phyloP scores from a whole-genome alignment of 1,140 invertebrate genomes.

The Littorina saxatilis region DNA sequence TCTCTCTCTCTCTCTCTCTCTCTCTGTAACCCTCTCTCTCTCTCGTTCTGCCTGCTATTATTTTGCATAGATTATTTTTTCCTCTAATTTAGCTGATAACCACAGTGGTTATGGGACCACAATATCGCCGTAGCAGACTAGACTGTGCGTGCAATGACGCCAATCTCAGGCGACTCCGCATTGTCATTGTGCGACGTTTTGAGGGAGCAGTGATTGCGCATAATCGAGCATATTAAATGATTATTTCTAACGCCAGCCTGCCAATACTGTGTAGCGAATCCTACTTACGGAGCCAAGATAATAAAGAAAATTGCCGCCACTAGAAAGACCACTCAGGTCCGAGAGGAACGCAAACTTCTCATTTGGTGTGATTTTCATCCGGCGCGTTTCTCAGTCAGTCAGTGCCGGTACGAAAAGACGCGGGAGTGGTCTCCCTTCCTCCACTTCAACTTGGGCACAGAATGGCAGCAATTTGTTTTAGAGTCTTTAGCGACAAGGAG shows the following conservation, averaged over 20 bases:
- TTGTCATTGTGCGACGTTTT: neutral
- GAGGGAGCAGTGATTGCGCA: slow-evolving; percentile 29
- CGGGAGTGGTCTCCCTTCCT: neutral
- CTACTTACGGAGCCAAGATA: slow-evolving; percentile 22
- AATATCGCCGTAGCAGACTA: slow-evolving; percentile 5
- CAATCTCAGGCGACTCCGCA: slow-evolving; percentile 17
- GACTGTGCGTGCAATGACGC: slow-evolving; percentile 18
- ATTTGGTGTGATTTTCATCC: neutral
- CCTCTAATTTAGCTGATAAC: slow-evolving; percentile 33
- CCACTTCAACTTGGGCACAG: neutral
- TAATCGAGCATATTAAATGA: slow-evolving; percentile 42
- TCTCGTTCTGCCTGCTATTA: slow-evolving; percentile 12
- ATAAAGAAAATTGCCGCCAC: slow-evolving; percentile 14
- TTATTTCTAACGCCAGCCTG: slow-evolving; percentile 31
- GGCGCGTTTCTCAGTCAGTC: neutral
- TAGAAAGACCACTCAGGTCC: neutral
- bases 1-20: slow-evolving; percentile 15
- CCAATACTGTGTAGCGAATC: slow-evolving; percentile 14
- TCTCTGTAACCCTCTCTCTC: slow-evolving; percentile 28
- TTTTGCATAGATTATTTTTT: slow-evolving; percentile 35
- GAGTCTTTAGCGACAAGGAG: no score
- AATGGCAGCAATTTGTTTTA: neutral
- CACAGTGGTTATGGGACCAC: neutral
- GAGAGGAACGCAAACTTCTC: neutral
- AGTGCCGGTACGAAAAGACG: neutral